These are phyloP conservation scores for Pseudoips prasinana DNA, from an alignment of 2,888 invertebrate genomes.

Conservation along the genomic window DNA sequence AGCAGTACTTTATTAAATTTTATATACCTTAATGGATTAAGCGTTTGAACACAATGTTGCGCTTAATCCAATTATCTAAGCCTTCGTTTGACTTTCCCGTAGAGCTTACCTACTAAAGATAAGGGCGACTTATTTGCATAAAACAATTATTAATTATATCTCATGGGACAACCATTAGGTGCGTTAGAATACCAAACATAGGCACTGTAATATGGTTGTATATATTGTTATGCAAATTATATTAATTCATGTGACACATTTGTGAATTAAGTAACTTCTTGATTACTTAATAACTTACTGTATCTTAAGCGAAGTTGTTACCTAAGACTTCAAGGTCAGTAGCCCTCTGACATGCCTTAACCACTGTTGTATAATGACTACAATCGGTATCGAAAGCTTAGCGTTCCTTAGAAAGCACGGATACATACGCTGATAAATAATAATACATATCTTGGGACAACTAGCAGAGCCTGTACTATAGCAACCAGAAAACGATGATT, in stretches of 20 bases:
- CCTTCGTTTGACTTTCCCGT: slow-evolving; percentile 28
- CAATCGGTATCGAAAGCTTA: no score
- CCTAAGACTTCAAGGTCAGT: no score
- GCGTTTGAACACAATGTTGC: slow-evolving; percentile 16
- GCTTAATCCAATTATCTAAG: slow-evolving; percentile 30
- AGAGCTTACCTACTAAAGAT: slow-evolving; percentile 30
- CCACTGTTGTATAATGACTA: no score
- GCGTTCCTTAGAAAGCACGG: no score
- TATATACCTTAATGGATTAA: slow-evolving; percentile 1
- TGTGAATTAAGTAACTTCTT: not conserved
- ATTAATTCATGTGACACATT: slow-evolving; percentile 26
- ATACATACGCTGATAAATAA: no score
- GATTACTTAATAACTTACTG: no score
- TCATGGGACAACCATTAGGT: slow-evolving; percentile 42
- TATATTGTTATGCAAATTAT: slow-evolving; percentile 28
- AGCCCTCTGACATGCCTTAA: no score
- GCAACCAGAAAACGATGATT: no score
- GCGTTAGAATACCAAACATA: slow-evolving; percentile 34
- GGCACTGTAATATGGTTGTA: slow-evolving; percentile 23
- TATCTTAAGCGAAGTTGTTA: no score
- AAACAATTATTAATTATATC: slow-evolving; percentile 62
- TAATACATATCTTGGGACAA: no score
- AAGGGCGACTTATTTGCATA: slow-evolving; percentile 56
- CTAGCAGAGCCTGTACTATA: no score
- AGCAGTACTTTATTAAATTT: no score